These are phyloP conservation scores for roundworm (Caenorhabditis elegans) DNA, from an alignment of 1,140 invertebrate species.

Conservation along the genomic window WBcel235 BX284605.5:17988001-17988500, in stretches of 20 bases:
- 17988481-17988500: slow-evolving; percentile 65
- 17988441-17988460: slow-evolving; percentile 60
- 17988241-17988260: slow-evolving; percentile 61
- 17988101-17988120: no score
- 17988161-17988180: no score
- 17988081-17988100: no score
- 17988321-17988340: slow-evolving; percentile 64
- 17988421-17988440: slow-evolving; percentile 63
- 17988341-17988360: slow-evolving; percentile 60
- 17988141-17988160: no score
- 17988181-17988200: no score
- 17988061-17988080: no score
- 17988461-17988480: slow-evolving; percentile 64
- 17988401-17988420: slow-evolving; percentile 40
- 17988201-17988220: no score
- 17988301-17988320: slow-evolving; percentile 66
- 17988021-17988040: no score
- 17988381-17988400: not conserved
- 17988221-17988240: no score
- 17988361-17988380: slow-evolving; percentile 59
- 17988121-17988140: no score
- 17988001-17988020: no score
- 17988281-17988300: slow-evolving; percentile 57
- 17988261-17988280: slow-evolving; percentile 58
- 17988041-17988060: no score